Base-by-base conservation (phyloP, 2,888 invertebrate genomes). In the Dendrolimus pini region DNA sequence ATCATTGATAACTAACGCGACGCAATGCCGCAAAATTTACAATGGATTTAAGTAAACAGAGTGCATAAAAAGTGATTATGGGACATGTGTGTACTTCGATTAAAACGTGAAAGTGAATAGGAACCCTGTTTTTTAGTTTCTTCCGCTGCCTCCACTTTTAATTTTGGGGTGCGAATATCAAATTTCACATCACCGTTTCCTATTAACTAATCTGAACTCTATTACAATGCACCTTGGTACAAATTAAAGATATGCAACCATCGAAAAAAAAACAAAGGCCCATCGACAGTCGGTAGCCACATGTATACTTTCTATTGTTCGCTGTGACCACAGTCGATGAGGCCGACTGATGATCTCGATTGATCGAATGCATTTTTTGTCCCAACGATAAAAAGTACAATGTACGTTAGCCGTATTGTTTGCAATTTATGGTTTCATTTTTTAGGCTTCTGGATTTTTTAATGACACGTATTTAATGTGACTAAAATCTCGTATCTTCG, bases 71-170 rank as follows among this genome's bases (percentile, higher is more conserved):
- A 47, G 12, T 63, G 59, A 58, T 61, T 57, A 54, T 55, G 75
- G 76, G 72, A 74, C 89, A 87, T 87, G 78, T 87, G 88, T 77
- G 74, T 73, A 66, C 65, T 67, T 68, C 74, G 76, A 83, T 82
- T 81, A 82, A 79, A 82, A 78, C 78, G 82, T 80, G 85, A 89
- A 89, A 89, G 88, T 86, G 85, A 86, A 82, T 86, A 80, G 80
- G 75, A 79, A 80, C 80, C 76, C 74, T 74, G 71, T 82, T 88
- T 89, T 89, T 88, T 83, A 88, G 80, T 89, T 90, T 89, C 90
- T 89, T 89, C 90, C 90, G 89, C 73, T 85, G 83, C 82, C 85
- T 82, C 85, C 80, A 79, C 85, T 86, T 87, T 88, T 85, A 83
- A 84, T 79, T 74, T 72, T 78, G 74, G 85, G 85, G 84, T 82